A percentile compares a stretch with the other conserved stretches of the same genome.
These are phyloP conservation scores for Trichonephila clavipes DNA, from an alignment of 1,140 invertebrate species.

Conservation along the genomic window DNA sequence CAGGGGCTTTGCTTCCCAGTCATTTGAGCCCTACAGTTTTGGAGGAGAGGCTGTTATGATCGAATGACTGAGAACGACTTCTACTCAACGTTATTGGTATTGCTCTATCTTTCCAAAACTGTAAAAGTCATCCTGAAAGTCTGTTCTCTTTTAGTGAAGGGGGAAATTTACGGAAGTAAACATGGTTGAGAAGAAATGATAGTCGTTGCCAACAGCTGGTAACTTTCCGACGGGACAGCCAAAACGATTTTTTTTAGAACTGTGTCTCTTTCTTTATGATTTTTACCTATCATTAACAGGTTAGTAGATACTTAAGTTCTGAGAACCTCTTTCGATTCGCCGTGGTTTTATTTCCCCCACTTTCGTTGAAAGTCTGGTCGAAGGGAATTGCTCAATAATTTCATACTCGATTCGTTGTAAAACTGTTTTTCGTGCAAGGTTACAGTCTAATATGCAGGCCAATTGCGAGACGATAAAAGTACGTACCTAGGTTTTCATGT, in stretches of 20 bases:
- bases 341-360: neutral
- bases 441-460: neutral
- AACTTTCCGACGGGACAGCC: neutral
- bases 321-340: neutral
- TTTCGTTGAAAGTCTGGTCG: neutral
- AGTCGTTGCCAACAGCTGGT: constrained; percentile 66
- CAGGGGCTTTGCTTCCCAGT: constrained; percentile 49
- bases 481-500: neutral
- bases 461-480: neutral
- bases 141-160: constrained; percentile 61
- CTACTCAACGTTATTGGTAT: constrained; percentile 74
- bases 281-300: constrained; percentile 25
- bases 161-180: constrained; percentile 72
- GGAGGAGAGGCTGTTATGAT: constrained; percentile 62
- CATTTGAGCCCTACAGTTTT: constrained; percentile 68
- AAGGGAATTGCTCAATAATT: neutral
- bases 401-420: neutral
- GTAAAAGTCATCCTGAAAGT: constrained; percentile 69
- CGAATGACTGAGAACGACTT: constrained; percentile 61
- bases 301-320: constrained; percentile 1
- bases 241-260: neutral
- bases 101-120: constrained; percentile 74
- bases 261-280: constrained; percentile 17
- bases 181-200: constrained; percentile 66
- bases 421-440: neutral